phyloP scores from a whole-genome alignment of 2,888 invertebrate genomes.

The Tipula vernalis region DNA sequence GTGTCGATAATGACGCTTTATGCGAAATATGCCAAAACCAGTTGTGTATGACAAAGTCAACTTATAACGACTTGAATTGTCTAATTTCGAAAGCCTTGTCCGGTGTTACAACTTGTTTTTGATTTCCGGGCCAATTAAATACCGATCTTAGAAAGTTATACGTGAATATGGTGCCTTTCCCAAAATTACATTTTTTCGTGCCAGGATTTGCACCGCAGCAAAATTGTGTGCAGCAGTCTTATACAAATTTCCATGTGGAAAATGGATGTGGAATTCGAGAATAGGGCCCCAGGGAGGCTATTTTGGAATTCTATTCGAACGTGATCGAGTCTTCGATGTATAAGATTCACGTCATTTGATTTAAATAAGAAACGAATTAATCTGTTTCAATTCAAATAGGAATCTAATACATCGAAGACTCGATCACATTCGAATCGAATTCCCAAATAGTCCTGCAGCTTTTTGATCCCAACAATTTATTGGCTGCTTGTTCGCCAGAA shows the following conservation, averaged over 20 bases:
- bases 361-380: too few species aligned
- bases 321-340: too few species aligned
- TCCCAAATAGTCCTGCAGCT: conserved; percentile 49
- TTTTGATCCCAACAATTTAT: conserved; percentile 69
- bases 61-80: conserved; percentile 24
- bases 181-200: background rate
- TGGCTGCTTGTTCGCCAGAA: conserved; percentile 69
- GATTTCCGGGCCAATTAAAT: conserved; percentile 35
- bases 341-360: too few species aligned
- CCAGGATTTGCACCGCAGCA: background rate
- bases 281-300: too few species aligned
- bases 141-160: background rate
- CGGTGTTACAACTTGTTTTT: background rate
- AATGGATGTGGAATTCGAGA: too few species aligned
- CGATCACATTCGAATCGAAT: too few species aligned
- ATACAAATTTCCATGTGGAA: conserved; percentile 48
- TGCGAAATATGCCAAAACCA: conserved; percentile 23
- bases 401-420: too few species aligned
- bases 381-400: too few species aligned
- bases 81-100: conserved; percentile 32
- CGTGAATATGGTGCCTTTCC: background rate
- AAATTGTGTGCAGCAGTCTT: too few species aligned
- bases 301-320: too few species aligned
- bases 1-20: conserved; percentile 25
- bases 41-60: conserved; percentile 18